phyloP scores from a whole-genome alignment of 2,113 vertebrate species.

The Tylochromis polylepis region DNA sequence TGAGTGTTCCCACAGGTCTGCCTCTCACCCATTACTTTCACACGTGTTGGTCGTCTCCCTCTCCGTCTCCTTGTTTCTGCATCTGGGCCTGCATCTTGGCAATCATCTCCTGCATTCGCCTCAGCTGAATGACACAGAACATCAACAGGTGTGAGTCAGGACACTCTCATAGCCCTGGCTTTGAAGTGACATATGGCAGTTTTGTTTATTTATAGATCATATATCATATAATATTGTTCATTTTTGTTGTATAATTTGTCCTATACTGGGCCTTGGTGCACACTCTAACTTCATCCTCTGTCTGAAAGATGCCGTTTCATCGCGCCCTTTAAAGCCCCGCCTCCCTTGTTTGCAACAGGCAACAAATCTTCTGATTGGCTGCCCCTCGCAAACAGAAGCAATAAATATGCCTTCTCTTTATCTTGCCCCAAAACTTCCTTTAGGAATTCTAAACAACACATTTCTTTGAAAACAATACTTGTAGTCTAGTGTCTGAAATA shows the following conservation, averaged over 20 bases:
- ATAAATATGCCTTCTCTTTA: background rate
- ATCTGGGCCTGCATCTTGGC: constrained; percentile 96
- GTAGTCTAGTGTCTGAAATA: background rate
- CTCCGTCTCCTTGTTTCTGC: constrained; percentile 86
- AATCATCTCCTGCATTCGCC: constrained; percentile 98
- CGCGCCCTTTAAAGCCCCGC: background rate
- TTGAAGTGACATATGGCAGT: background rate
- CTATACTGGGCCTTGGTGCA: background rate
- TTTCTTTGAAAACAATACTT: background rate
- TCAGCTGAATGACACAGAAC: constrained; percentile 74
- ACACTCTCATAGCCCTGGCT: background rate
- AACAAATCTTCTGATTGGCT: background rate
- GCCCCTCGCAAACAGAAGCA: background rate
- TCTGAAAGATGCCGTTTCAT: background rate
- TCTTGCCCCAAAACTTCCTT: background rate
- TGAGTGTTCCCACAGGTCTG: background rate
- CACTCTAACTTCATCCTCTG: background rate
- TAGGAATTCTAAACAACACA: background rate
- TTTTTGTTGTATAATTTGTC: background rate
- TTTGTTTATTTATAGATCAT: background rate
- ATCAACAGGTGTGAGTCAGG: background rate
- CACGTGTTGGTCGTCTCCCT: constrained; percentile 50
- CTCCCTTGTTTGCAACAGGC: background rate
- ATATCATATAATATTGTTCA: background rate
- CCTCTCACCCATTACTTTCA: constrained; percentile 63